Evolutionary conservation across 2,797 vertebrate species (phyloP).

Genomic region (Fringilla coelebs): DNA sequence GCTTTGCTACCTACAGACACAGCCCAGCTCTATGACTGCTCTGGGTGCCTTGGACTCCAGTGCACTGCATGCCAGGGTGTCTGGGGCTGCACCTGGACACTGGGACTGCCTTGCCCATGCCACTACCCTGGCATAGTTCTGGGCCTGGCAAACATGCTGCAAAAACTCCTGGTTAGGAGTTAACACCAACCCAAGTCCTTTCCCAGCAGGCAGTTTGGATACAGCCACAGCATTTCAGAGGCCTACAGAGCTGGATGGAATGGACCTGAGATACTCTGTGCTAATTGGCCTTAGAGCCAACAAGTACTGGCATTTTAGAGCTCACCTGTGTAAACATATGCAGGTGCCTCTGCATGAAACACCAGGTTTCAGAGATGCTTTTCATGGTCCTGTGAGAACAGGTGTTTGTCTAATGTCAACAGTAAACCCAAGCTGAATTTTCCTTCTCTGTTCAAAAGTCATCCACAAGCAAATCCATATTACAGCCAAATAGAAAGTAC

Average conservation of each 20-base stretch:
- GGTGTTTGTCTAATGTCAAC: background rate
- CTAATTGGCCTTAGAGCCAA: background rate
- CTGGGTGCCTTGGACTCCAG: accelerated
- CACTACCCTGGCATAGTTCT: background rate
- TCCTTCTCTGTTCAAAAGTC: background rate
- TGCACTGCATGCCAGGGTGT: accelerated
- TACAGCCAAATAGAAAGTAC: background rate
- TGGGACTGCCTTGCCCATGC: background rate
- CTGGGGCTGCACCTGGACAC: accelerated
- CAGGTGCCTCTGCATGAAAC: background rate
- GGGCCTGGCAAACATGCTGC: background rate
- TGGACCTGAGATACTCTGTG: background rate
- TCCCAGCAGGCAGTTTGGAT: background rate
- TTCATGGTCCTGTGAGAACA: background rate
- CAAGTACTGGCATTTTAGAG: background rate
- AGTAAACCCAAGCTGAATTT: background rate
- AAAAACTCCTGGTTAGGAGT: background rate
- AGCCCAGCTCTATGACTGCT: background rate
- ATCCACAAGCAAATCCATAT: background rate
- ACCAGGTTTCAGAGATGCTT: background rate
- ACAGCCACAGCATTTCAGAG: background rate
- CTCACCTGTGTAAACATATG: background rate
- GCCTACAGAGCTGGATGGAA: background rate
- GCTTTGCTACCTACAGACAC: background rate
- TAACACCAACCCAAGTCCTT: background rate